phyloP scores from a whole-genome alignment of 2,113 vertebrate species.

The Prinia subflava region DNA sequence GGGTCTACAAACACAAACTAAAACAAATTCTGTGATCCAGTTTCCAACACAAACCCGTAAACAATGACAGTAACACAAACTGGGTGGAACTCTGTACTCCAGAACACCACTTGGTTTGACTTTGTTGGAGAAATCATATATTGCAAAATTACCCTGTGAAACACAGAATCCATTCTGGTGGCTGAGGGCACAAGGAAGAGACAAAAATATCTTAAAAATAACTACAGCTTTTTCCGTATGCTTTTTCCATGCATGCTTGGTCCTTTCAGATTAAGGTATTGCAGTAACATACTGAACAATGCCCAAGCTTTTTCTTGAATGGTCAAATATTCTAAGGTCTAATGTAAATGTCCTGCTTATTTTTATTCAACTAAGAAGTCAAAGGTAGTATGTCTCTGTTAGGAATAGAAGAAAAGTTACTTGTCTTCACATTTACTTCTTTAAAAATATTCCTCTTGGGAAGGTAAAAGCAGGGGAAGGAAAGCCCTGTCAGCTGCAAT shows the following conservation, averaged over 20 bases:
- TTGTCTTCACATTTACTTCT: background rate
- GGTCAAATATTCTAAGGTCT: background rate
- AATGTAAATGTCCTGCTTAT: background rate
- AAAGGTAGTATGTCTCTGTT: background rate
- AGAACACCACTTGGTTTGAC: background rate
- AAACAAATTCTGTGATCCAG: background rate
- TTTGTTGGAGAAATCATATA: background rate
- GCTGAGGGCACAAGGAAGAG: background rate
- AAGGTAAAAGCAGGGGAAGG: conserved; percentile 17
- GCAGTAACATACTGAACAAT: background rate
- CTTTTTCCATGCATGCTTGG: background rate
- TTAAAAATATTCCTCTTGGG: background rate
- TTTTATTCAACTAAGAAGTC: background rate
- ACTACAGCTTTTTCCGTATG: background rate
- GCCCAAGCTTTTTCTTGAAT: background rate
- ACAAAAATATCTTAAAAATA: background rate
- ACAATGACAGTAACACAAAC: background rate
- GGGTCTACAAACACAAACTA: background rate
- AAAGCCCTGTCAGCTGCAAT: conserved; percentile 62
- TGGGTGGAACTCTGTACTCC: background rate
- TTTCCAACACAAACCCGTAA: background rate
- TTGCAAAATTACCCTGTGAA: background rate
- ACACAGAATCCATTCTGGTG: background rate
- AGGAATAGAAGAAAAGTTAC: background rate
- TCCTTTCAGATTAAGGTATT: background rate